phyloP scores from a whole-genome alignment of 1,140 invertebrate genomes.

The Diorhabda sublineata region DNA sequence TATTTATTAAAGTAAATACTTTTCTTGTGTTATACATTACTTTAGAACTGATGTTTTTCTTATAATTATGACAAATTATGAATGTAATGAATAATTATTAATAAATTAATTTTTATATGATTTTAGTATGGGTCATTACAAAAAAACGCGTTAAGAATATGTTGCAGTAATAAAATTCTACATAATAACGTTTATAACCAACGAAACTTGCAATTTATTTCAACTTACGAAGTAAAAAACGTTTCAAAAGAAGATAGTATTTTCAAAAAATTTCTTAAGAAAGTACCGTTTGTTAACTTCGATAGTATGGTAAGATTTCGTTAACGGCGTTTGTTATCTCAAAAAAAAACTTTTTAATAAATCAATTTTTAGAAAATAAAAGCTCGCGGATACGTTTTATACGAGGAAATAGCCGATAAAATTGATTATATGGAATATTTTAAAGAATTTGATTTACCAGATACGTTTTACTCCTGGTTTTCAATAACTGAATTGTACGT shows the following conservation, averaged over 20 bases:
- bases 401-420: conserved; percentile 60
- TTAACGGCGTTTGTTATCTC: too few species aligned
- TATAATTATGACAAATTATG: too few species aligned
- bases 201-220: conserved; percentile 10
- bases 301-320: conserved; percentile 28
- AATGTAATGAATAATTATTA: too few species aligned
- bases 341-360: too few species aligned
- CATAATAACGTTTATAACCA: neutral
- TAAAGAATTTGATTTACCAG: conserved; percentile 64
- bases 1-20: too few species aligned
- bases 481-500: conserved; percentile 77
- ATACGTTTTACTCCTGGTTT: conserved; percentile 83
- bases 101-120: too few species aligned
- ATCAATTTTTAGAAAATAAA: conserved; percentile 52
- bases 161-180: neutral
- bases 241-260: conserved; percentile 25
- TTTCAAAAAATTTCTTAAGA: conserved; percentile 29
- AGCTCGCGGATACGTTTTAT: conserved; percentile 57
- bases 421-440: conserved; percentile 59
- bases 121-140: too few species aligned
- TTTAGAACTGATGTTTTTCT: too few species aligned
- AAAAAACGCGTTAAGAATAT: neutral
- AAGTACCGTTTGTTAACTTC: conserved; percentile 34
- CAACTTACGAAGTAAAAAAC: conserved; percentile 23
- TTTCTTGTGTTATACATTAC: too few species aligned